These are phyloP conservation scores for Ganaspis sp. DNA, from an alignment of 1,140 invertebrate species.

Conservation along the genomic window DNA sequence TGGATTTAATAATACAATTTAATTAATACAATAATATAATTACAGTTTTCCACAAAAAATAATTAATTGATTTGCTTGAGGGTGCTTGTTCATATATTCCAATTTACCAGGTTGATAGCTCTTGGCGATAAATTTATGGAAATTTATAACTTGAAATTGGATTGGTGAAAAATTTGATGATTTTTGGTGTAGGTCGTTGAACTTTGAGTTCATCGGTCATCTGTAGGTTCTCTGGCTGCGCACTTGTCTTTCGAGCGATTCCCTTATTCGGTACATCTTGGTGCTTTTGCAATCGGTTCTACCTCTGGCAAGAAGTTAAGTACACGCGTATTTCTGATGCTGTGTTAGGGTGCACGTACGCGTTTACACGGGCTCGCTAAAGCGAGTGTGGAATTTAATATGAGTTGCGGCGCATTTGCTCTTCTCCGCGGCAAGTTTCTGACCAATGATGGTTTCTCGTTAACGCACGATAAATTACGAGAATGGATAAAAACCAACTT, in stretches of 20 bases:
- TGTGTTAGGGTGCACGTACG: constrained; percentile 47
- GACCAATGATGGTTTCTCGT: constrained; percentile 41
- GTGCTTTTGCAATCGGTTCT: constrained; percentile 50
- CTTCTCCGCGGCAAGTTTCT: constrained; percentile 34
- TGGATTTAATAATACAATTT: no score
- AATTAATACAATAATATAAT: no score
- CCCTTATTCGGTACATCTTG: constrained; percentile 68
- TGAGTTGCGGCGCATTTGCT: constrained; percentile 39
- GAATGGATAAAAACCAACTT: background rate
- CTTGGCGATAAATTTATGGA: no score
- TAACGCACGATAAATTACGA: constrained; percentile 45
- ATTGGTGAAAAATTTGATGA: no score
- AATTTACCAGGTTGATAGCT: no score
- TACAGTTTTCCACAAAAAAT: no score
- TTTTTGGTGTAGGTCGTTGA: constrained; percentile 55
- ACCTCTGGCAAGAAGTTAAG: constrained; percentile 47
- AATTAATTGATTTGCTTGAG: no score
- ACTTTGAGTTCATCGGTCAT: constrained; percentile 67
- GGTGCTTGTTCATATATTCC: no score
- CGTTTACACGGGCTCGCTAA: constrained; percentile 36
- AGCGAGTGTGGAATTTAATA: constrained; percentile 52
- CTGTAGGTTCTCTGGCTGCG: constrained; percentile 58
- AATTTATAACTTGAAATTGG: no score
- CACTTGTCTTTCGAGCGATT: constrained; percentile 70
- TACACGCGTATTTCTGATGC: constrained; percentile 34